Base-by-base conservation (phyloP, 2,113 vertebrate genomes). In the Marmota monax region DNA sequence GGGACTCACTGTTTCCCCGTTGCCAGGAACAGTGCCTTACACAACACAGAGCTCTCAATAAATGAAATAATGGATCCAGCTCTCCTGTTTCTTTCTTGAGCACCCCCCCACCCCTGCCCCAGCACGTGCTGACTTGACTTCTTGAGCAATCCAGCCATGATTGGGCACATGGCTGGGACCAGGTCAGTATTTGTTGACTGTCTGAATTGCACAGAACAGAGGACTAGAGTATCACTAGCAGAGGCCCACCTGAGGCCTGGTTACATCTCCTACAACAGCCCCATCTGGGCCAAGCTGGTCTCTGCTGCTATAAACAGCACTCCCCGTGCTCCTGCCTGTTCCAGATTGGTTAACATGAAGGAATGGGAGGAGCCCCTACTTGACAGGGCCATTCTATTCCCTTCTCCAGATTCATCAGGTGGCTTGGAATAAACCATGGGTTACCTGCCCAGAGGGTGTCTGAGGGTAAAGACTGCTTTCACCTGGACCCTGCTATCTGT, bases 321-420 rank as follows among this genome's bases (percentile, higher is more conserved):
- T 29, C 5, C 29, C 4, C 7, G 9, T 10, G 56, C 9, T 51
- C 58, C 83, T 48, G 29, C 58, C 77, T 8, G 9, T 2, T 22
- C 37, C 67, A 29, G 48, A 29, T 56, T 48, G 27, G n/a, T 61
- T n/a, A 78, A 74, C 48, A 11, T 10, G 2, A 8, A 58, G 48
- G 48, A 53, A 42, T 69, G 76, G 22, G 65, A 37, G 58, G 22
- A 83, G 74, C n/a, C 53, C 48, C 10, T 53, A 2, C 37, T 82
- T 61, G 61, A 78, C 84, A 51, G 61, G 70, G 83, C 22, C 45
- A 51, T 92, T 56, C 39, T 51, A 56, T 27, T 88, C 27, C 29
- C 90, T 79, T 77, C 45, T 85, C 72, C 72, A 29, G 25, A 53
- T 94, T 84, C 84, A 86, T 83, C 63, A 61, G 16, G 42, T 78